These are phyloP conservation scores for Itoplectis maculator DNA, from an alignment of 2,888 invertebrate genomes.

Conservation along the genomic window DNA sequence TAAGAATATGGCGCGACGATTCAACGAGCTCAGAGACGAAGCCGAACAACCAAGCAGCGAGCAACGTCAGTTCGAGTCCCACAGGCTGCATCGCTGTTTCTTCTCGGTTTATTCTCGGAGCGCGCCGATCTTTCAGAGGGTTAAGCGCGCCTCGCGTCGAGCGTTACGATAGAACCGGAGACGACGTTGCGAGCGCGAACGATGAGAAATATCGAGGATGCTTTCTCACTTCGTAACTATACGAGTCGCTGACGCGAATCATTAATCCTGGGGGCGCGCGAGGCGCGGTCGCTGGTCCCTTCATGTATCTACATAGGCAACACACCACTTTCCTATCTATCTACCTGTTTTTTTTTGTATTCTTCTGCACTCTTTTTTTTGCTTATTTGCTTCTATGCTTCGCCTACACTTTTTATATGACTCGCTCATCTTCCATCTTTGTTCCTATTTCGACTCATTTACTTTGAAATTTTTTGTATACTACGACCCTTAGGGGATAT, in stretches of 20 bases:
- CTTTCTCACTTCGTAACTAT: constrained; percentile 74
- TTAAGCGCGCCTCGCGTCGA: constrained; percentile 61
- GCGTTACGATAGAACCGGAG: constrained; percentile 62
- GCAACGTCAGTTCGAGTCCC: constrained; percentile 59
- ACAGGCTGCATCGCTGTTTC: constrained; percentile 20
- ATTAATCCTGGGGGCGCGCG: constrained; percentile 76
- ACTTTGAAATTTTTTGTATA: too few relatives aligned
- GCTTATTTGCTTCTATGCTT: too few relatives aligned
- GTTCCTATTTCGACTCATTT: too few relatives aligned
- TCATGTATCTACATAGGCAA: constrained; percentile 14
- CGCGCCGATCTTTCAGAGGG: constrained; percentile 66
- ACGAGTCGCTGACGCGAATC: constrained; percentile 77
- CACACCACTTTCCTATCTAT: too few relatives aligned
- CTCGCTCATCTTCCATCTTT: too few relatives aligned
- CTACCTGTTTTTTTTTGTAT: too few relatives aligned
- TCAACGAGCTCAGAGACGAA: constrained; percentile 2
- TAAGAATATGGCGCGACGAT: too few relatives aligned
- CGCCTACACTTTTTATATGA: too few relatives aligned
- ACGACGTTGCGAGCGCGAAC: constrained; percentile 62
- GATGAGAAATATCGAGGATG: constrained; percentile 74
- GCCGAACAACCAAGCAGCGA: not conserved
- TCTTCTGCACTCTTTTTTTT: too few relatives aligned
- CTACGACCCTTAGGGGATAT: too few relatives aligned
- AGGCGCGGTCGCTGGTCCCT: constrained; percentile 39
- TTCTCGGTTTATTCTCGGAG: constrained; percentile 64